A percentile compares a stretch with the other conserved stretches of the same genome.
These are phyloP conservation scores for Euplagia quadripunctaria DNA, from an alignment of 2,888 invertebrate genomes.

Conservation along the genomic window DNA sequence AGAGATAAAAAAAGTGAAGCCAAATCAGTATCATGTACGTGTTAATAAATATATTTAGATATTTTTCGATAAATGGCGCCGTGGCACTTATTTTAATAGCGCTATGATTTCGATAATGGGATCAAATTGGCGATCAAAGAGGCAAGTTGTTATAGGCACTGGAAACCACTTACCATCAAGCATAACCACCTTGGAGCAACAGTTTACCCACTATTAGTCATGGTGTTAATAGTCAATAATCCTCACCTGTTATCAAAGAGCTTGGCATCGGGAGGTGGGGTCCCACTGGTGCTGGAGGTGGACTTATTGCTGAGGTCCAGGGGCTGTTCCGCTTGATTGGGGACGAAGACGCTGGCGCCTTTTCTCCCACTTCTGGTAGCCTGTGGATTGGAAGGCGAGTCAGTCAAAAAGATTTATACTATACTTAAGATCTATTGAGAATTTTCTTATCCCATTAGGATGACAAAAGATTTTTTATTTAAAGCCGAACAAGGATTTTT, in stretches of 20 bases:
- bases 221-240: background rate
- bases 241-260: slow-evolving; percentile 90
- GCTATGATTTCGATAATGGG: too few relatives aligned
- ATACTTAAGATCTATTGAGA: background rate
- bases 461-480: background rate
- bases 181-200: background rate
- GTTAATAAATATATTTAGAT: too few relatives aligned
- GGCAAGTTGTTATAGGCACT: too few relatives aligned
- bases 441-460: background rate
- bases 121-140: background rate
- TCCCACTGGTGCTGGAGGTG: slow-evolving; percentile 85
- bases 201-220: too few relatives aligned
- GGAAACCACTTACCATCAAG: background rate
- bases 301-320: slow-evolving; percentile 95
- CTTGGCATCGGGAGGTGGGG: slow-evolving; percentile 86
- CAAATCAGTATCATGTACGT: too few relatives aligned
- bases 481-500: too few relatives aligned
- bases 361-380: slow-evolving; percentile 72
- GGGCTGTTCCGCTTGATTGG: slow-evolving; percentile 91
- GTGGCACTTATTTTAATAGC: too few relatives aligned
- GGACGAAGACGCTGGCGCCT: slow-evolving; percentile 78
- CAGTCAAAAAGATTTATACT: background rate
- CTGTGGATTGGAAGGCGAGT: slow-evolving; percentile 51
- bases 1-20: too few relatives aligned
- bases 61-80: too few relatives aligned